Evolutionary conservation across 2,888 invertebrate genomes (phyloP).

Genomic region (Desoria tigrina): DNA sequence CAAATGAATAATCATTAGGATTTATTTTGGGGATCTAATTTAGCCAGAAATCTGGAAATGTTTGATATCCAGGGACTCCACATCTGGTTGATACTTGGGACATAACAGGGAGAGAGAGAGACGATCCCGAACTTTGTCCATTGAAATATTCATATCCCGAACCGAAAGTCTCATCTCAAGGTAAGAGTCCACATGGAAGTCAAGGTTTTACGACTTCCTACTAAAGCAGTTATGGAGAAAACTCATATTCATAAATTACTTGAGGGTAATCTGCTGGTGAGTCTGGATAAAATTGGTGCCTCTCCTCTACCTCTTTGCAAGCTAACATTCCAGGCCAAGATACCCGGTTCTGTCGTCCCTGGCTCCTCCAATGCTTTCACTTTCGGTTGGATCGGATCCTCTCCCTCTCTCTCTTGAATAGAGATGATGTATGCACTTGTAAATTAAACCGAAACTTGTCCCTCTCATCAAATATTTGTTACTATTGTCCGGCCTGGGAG

Average conservation of each 20-base stretch:
- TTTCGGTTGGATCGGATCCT: too few relatives aligned
- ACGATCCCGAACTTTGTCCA: not conserved
- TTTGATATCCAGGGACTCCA: not conserved
- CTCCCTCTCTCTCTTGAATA: too few relatives aligned
- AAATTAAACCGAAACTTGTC: constrained; percentile 16
- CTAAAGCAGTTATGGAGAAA: constrained; percentile 23
- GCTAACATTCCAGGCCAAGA: too few relatives aligned
- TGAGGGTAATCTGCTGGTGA: constrained; percentile 22
- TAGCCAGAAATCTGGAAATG: not conserved
- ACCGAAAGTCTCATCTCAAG: not conserved
- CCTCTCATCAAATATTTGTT: constrained; percentile 21
- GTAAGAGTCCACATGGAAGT: not conserved
- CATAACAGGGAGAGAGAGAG: not conserved
- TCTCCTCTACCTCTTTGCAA: not conserved
- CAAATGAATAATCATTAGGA: constrained; percentile 3
- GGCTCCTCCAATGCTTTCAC: too few relatives aligned
- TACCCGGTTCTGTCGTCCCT: not conserved
- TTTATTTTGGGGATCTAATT: constrained; percentile 3
- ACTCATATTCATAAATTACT: constrained; percentile 44
- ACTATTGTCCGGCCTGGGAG: not conserved
- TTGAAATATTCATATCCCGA: constrained; percentile 18
- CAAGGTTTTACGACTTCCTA: constrained; percentile 13
- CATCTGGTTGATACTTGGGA: not conserved
- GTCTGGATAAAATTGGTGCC: not conserved
- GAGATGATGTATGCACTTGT: constrained; percentile 13